phyloP scores from a whole-genome alignment of 2,797 vertebrate species.

The Girardinus metallicus region DNA sequence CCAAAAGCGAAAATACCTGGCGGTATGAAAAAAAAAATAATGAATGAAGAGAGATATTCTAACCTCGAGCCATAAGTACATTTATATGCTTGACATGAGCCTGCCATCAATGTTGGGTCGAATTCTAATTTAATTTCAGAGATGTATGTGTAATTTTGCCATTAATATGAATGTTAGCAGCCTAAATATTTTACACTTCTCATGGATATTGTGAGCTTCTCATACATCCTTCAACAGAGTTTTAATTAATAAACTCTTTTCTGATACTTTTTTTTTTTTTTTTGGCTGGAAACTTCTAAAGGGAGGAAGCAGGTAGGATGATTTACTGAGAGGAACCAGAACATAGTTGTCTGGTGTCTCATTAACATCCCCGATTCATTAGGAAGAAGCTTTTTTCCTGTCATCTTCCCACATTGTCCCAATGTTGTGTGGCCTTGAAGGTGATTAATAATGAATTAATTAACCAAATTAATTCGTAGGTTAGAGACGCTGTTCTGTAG shows the following conservation, averaged over 20 bases:
- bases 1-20: conserved; percentile 84
- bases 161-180: conserved; percentile 86
- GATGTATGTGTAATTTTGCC: conserved; percentile 87
- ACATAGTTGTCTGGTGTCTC: conserved; percentile 66
- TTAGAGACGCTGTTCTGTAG: conserved; percentile 70
- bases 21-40: conserved; percentile 71
- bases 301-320: conserved; percentile 71
- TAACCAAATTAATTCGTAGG: conserved; percentile 77
- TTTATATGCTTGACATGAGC: conserved; percentile 86
- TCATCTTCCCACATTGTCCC: conserved; percentile 67
- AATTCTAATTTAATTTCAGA: conserved; percentile 87
- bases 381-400: conserved; percentile 63
- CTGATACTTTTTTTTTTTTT: conserved; percentile 73
- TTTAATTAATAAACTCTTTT: conserved; percentile 84
- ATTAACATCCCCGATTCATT: conserved; percentile 74
- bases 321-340: conserved; percentile 67
- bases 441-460: conserved; percentile 81
- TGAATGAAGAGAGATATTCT: conserved; percentile 84
- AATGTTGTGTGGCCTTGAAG: conserved; percentile 74
- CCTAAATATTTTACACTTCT: conserved; percentile 86
- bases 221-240: conserved; percentile 82
- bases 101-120: conserved; percentile 83
- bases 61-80: conserved; percentile 84
- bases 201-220: conserved; percentile 82
- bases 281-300: conserved; percentile 66